Conservation (phyloP, 2,888 invertebrate genomes). For the Clepsis dumicolana region DNA sequence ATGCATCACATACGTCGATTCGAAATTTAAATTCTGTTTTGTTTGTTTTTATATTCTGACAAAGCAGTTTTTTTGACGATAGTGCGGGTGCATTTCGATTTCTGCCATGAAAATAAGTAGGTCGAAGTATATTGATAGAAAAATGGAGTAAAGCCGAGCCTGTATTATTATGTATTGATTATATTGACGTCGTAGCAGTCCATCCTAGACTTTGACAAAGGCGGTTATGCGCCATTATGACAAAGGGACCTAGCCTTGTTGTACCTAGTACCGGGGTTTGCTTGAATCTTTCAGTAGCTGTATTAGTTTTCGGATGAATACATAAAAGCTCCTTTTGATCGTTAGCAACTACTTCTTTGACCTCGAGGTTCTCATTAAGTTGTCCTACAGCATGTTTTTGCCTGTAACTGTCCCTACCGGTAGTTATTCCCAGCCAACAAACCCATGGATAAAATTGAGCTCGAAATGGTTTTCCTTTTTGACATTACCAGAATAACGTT, state of each 20-base stretch:
- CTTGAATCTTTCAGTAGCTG: neutral
- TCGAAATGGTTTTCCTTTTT: neutral
- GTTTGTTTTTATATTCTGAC: constrained; percentile 21
- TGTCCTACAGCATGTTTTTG: no score
- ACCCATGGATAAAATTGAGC: neutral
- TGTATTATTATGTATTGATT: neutral
- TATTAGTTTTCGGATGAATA: neutral
- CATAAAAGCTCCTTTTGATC: no score
- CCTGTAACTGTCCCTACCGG: no score
- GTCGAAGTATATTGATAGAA: constrained; percentile 2
- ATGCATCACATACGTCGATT: constrained; percentile 49
- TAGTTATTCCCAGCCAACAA: no score
- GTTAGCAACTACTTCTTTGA: no score
- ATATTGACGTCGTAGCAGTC: constrained; percentile 5
- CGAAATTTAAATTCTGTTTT: constrained; percentile 37
- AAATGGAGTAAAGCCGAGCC: neutral
- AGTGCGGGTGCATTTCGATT: neutral
- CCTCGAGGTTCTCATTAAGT: no score
- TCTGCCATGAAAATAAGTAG: neutral
- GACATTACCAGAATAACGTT: neutral
- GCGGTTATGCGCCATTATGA: neutral
- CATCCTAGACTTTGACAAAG: neutral
- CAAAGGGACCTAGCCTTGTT: neutral
- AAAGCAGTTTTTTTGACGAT: constrained; percentile 7
- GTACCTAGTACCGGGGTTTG: no score